phyloP scores from a whole-genome alignment of 2,888 invertebrate genomes.

The Limenitis camilla region DNA sequence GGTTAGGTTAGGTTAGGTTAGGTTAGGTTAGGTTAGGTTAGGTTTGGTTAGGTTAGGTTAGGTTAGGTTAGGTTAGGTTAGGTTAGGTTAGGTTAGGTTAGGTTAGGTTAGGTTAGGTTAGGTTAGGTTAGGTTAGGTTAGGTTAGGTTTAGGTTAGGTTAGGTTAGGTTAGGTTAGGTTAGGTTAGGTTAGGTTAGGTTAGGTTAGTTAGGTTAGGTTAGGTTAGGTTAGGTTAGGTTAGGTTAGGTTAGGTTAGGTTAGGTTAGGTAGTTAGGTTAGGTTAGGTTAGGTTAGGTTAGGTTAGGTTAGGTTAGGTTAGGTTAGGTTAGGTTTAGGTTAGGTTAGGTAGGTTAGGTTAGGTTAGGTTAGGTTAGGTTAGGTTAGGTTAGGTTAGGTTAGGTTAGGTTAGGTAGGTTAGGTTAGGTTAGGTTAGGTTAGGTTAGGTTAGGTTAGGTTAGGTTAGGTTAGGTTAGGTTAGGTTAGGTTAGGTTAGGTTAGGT shows the following conservation, averaged over 20 bases:
- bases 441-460: constrained; percentile 18
- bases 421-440: constrained; percentile 19
- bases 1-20: constrained; percentile 12
- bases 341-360: too few relatives aligned
- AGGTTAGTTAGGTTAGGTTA: constrained; percentile 20
- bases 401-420: too few relatives aligned
- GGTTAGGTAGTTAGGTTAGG: constrained; percentile 19
- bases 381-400: constrained; percentile 19
- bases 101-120: constrained; percentile 21
- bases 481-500: constrained; percentile 19
- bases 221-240: constrained; percentile 19
- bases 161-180: constrained; percentile 24
- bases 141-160: constrained; percentile 21
- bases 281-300: constrained; percentile 20
- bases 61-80: constrained; percentile 20
- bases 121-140: constrained; percentile 24
- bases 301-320: constrained; percentile 21
- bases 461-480: constrained; percentile 17
- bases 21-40: constrained; percentile 20
- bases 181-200: constrained; percentile 25
- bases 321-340: constrained; percentile 21
- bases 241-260: constrained; percentile 22
- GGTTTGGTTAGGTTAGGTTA: constrained; percentile 21
- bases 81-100: constrained; percentile 23
- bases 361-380: constrained; percentile 20